Evolutionary conservation across 2,888 invertebrate genomes (phyloP).

Genomic region (Melinaea marsaeus): DNA sequence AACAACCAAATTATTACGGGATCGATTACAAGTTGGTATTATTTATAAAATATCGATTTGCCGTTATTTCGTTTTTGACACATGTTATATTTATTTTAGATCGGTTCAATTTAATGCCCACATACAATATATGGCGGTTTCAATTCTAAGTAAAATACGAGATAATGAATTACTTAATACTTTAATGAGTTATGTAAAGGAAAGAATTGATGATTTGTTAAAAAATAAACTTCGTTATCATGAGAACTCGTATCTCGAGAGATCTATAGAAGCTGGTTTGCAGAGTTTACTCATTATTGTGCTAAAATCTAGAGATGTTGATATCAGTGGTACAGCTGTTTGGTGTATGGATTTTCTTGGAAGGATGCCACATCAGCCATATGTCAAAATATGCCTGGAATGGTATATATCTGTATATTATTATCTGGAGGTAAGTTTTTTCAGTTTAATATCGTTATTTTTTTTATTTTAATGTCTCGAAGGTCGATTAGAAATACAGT

Average conservation of each 20-base stretch:
- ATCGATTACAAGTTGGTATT: slow-evolving; percentile 43
- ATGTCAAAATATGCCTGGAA: slow-evolving; percentile 58
- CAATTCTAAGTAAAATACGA: slow-evolving; percentile 46
- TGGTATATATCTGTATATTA: slow-evolving; percentile 61
- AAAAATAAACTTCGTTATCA: slow-evolving; percentile 65
- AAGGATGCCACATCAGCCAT: slow-evolving; percentile 63
- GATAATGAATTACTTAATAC: slow-evolving; percentile 42
- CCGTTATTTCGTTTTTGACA: not conserved
- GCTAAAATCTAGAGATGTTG: slow-evolving; percentile 39
- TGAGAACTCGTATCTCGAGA: slow-evolving; percentile 60
- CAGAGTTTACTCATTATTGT: slow-evolving; percentile 55
- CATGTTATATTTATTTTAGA: slow-evolving; percentile 42
- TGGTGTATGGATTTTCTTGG: slow-evolving; percentile 59
- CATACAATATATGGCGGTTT: slow-evolving; percentile 50
- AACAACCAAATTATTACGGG: slow-evolving; percentile 41
- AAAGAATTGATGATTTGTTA: slow-evolving; percentile 51
- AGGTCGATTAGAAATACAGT: too few relatives aligned
- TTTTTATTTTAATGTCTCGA: not conserved
- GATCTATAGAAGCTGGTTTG: slow-evolving; percentile 52
- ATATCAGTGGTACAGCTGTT: slow-evolving; percentile 35
- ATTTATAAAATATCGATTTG: not conserved
- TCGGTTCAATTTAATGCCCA: slow-evolving; percentile 52
- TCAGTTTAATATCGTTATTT: not conserved
- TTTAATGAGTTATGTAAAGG: slow-evolving; percentile 47
- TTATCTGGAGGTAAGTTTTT: slow-evolving; percentile 51